Conservation (phyloP, 2,888 invertebrate species). For the Pammene fasciana region DNA sequence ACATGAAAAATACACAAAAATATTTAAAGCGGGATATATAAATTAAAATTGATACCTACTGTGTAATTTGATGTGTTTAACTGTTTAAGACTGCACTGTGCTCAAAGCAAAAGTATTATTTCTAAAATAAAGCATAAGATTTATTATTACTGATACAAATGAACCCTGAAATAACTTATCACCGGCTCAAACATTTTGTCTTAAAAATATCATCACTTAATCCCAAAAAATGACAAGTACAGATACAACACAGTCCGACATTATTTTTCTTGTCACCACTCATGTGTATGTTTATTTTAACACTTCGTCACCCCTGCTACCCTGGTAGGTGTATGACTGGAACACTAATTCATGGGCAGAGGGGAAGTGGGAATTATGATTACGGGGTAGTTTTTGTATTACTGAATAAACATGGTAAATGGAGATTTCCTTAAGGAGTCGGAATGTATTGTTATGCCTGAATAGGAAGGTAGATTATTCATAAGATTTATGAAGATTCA, state of each 20-base stretch:
- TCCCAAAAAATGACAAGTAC: constrained; percentile 29
- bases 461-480: neutral
- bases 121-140: too few relatives aligned
- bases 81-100: too few relatives aligned
- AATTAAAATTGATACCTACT: too few relatives aligned
- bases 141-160: constrained; percentile 1
- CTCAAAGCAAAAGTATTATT: too few relatives aligned
- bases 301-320: constrained; percentile 43
- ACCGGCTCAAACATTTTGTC: constrained; percentile 4
- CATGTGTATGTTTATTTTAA: constrained; percentile 49
- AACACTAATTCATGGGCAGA: constrained; percentile 26
- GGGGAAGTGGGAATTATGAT: constrained; percentile 19
- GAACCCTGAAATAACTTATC: neutral
- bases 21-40: too few relatives aligned
- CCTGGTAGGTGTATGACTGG: constrained; percentile 43
- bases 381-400: constrained; percentile 4
- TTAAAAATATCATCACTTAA: constrained; percentile 27
- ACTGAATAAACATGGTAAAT: constrained; percentile 18
- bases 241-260: constrained; percentile 11
- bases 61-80: too few relatives aligned
- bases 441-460: neutral
- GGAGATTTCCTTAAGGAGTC: constrained; percentile 7
- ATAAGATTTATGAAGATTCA: too few relatives aligned
- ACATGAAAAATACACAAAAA: too few relatives aligned
- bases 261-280: constrained; percentile 42